A percentile compares a stretch with the other conserved stretches of the same genome.
These are phyloP conservation scores for Aplochiton taeniatus DNA, from an alignment of 2,797 vertebrate genomes.

Conservation along the genomic window DNA sequence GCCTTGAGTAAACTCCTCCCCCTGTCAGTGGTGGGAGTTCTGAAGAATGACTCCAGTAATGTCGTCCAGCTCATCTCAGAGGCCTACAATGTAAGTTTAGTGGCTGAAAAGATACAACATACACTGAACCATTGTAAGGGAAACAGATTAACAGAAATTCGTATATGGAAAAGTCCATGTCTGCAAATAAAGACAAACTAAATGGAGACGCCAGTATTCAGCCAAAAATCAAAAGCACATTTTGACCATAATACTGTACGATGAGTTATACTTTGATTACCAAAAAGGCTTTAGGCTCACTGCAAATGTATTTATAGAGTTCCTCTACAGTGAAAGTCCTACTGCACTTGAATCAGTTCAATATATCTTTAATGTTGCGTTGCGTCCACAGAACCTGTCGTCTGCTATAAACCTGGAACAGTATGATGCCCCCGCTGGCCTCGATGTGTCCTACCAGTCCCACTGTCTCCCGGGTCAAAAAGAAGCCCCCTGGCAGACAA, in stretches of 20 bases:
- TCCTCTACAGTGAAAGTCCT: no score
- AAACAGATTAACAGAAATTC: not conserved
- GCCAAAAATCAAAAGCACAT: no score
- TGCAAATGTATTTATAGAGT: no score
- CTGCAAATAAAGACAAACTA: no score
- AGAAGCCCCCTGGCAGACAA: conserved; percentile 30
- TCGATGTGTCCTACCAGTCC: conserved; percentile 68
- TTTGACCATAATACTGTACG: no score
- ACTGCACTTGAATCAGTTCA: no score
- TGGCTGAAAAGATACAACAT: no score
- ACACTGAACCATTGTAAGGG: not conserved
- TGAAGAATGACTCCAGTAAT: conserved; percentile 79
- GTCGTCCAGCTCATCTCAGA: conserved; percentile 81
- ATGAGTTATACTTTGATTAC: no score
- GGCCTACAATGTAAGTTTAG: conserved; percentile 73
- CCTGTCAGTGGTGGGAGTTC: conserved; percentile 77
- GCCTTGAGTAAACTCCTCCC: conserved; percentile 79
- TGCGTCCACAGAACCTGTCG: conserved; percentile 64
- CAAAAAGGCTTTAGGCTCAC: no score
- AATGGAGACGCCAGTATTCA: no score
- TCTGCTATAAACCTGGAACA: conserved; percentile 77
- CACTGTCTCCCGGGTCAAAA: conserved; percentile 48
- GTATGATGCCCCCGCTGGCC: conserved; percentile 59
- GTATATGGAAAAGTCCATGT: not conserved
- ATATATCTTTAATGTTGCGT: not conserved